Evolutionary conservation across 2,888 invertebrate genomes (phyloP).

Genomic region (Ypsolopha sequella): DNA sequence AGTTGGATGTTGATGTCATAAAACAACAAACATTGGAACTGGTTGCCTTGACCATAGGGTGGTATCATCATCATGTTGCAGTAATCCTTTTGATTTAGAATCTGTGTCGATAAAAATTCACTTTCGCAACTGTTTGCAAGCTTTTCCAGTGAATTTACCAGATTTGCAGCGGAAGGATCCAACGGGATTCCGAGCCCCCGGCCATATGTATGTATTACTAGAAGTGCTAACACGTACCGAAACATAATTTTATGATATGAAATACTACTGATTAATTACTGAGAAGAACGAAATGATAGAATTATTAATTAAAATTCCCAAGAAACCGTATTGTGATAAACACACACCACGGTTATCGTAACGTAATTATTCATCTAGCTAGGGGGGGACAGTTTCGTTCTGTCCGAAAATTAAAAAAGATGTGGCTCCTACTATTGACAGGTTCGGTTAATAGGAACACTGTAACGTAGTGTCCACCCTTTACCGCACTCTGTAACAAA

Average conservation of each 20-base stretch:
- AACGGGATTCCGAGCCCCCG: slow-evolving; percentile 36
- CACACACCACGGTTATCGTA: too few relatives aligned
- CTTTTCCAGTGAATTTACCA: slow-evolving; percentile 15
- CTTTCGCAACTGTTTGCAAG: slow-evolving; percentile 36
- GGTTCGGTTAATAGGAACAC: too few relatives aligned
- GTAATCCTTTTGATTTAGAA: slow-evolving; percentile 24
- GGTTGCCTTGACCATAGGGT: slow-evolving; percentile 20
- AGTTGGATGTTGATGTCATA: slow-evolving; percentile 49
- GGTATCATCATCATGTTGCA: slow-evolving; percentile 25
- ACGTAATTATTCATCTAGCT: too few relatives aligned
- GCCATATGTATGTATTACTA: slow-evolving; percentile 36
- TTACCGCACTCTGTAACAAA: too few relatives aligned
- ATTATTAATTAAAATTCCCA: too few relatives aligned
- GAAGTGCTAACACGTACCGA: slow-evolving; percentile 23
- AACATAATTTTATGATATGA: background rate
- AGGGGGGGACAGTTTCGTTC: too few relatives aligned
- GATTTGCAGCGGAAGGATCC: slow-evolving; percentile 12
- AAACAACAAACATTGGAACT: slow-evolving; percentile 46
- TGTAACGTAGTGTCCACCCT: too few relatives aligned
- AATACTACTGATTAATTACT: too few relatives aligned
- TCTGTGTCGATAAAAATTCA: slow-evolving; percentile 27
- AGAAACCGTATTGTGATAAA: too few relatives aligned
- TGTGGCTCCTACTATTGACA: too few relatives aligned
- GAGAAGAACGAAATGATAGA: too few relatives aligned
- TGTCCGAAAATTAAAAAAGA: too few relatives aligned